phyloP scores from a whole-genome alignment of 2,797 vertebrate species.

The Periparus ater region DNA sequence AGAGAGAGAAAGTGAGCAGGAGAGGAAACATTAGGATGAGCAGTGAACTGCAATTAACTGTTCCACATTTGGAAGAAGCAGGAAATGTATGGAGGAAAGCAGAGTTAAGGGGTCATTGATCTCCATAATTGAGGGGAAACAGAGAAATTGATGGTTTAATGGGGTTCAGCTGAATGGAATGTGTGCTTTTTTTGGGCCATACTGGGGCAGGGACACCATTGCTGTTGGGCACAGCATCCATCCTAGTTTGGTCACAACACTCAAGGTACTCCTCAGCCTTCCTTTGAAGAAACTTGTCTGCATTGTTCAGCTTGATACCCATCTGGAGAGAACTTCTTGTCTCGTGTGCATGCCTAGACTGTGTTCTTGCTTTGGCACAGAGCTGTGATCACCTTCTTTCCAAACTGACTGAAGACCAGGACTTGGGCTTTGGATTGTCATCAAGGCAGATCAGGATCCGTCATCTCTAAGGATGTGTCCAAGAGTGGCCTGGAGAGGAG shows the following conservation, averaged over 20 bases:
- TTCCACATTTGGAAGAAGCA: conserved; percentile 47
- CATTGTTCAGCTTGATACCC: background rate
- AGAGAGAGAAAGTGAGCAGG: background rate
- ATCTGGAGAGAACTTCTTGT: background rate
- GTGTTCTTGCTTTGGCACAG: background rate
- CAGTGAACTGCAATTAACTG: conserved; percentile 51
- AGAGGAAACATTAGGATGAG: conserved; percentile 55
- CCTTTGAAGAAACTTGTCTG: background rate
- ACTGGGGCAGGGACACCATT: background rate
- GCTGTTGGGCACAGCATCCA: background rate
- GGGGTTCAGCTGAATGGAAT: background rate
- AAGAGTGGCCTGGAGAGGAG: background rate
- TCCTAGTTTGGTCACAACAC: background rate
- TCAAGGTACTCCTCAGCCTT: background rate
- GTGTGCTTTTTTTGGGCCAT: background rate
- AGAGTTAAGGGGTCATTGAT: conserved; percentile 54
- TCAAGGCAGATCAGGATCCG: background rate
- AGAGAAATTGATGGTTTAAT: conserved; percentile 51
- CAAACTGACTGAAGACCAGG: background rate
- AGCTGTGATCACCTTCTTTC: background rate
- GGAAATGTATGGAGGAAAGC: conserved; percentile 47
- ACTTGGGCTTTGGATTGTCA: background rate
- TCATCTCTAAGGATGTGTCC: background rate
- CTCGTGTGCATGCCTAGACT: background rate
- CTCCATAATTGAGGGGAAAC: conserved; percentile 52